Evolutionary conservation across 2,888 invertebrate species (phyloP).

Genomic region (Apantesis nais): DNA sequence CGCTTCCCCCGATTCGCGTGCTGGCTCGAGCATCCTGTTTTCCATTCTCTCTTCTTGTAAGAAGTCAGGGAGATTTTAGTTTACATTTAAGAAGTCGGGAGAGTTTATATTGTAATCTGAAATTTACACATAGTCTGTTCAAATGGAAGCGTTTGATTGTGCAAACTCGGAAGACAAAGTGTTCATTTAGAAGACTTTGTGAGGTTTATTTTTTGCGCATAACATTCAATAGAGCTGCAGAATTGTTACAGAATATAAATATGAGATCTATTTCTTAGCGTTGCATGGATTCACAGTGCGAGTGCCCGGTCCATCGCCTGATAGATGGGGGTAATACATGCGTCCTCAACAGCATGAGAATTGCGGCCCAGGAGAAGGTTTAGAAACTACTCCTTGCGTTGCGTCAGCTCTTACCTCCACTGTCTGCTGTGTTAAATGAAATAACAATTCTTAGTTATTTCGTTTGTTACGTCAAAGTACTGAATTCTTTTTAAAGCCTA

Average conservation of each 20-base stretch:
- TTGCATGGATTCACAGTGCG: too few relatives aligned
- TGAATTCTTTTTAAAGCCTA: too few relatives aligned
- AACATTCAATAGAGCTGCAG: slow-evolving; percentile 17
- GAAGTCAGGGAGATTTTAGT: slow-evolving; percentile 63
- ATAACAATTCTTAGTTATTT: too few relatives aligned
- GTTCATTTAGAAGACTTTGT: slow-evolving; percentile 1
- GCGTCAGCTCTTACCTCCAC: too few relatives aligned
- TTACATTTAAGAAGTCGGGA: slow-evolving; percentile 57
- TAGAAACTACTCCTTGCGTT: too few relatives aligned
- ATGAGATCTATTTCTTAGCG: too few relatives aligned
- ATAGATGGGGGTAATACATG: too few relatives aligned
- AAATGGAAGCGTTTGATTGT: slow-evolving; percentile 33
- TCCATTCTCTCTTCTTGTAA: slow-evolving; percentile 72
- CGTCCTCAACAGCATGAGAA: too few relatives aligned
- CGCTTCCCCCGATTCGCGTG: slow-evolving; percentile 61
- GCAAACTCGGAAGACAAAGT: slow-evolving; percentile 23
- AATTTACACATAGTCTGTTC: slow-evolving; percentile 49
- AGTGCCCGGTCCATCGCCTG: too few relatives aligned
- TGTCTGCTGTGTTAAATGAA: too few relatives aligned
- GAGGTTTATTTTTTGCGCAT: slow-evolving; percentile 1
- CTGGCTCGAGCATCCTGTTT: slow-evolving; percentile 72
- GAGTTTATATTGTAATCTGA: slow-evolving; percentile 43
- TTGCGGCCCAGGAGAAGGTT: too few relatives aligned
- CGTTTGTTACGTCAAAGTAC: too few relatives aligned
- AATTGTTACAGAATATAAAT: background rate